Base-by-base conservation (phyloP, 1,140 invertebrate genomes). In the Musca domestica region DNA sequence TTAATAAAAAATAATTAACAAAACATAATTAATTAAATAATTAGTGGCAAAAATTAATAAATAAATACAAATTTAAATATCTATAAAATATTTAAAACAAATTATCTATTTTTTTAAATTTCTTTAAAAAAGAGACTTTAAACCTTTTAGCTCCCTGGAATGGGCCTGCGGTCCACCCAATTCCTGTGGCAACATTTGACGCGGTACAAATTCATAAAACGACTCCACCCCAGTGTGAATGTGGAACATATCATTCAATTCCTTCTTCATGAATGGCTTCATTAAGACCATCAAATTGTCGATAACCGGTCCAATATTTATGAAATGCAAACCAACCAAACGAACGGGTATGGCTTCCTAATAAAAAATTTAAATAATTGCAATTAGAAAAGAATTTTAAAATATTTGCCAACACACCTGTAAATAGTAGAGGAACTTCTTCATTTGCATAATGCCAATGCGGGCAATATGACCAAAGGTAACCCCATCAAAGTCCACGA, bases 251-350 rank as follows among this genome's bases (percentile, higher is more conserved):
- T 86, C 85, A 17, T 86, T 71, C 2, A 91, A 74, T 34, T 88
- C 84, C 61, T 89, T 90, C 71, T 89, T 91, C 83, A 91, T 86
- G 67, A 91, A 90, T 0, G 90, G 90, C 71, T 84, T 88, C 78
- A 91, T 84, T 66, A 91, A 71, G 19, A 84, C 85, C 74, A 92
- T 73, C 47, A 91, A 82, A 72, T 88, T 87, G 69, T 91, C 89
- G 82, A 91, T 86, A 48, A 91, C 87, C 0, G 85, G 77, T 0
- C 88, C 87, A 23, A 87, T 86, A 70, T 91, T 91, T 56, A 91
- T 80, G 68, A 89, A 89, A 76, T 91, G 89, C 0, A 91, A 80
- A 0, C 86, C 85, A 68, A 88, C 88, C 4, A 92, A 72, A 61
- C 86, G 83, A 10, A 90, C 82, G 1, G 90, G 86, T 74, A 88